A percentile compares a stretch with the other conserved stretches of the same genome.
Evolutionary conservation across 1,140 invertebrate species (phyloP).

Genomic region (Paraescarpia echinospica): DNA sequence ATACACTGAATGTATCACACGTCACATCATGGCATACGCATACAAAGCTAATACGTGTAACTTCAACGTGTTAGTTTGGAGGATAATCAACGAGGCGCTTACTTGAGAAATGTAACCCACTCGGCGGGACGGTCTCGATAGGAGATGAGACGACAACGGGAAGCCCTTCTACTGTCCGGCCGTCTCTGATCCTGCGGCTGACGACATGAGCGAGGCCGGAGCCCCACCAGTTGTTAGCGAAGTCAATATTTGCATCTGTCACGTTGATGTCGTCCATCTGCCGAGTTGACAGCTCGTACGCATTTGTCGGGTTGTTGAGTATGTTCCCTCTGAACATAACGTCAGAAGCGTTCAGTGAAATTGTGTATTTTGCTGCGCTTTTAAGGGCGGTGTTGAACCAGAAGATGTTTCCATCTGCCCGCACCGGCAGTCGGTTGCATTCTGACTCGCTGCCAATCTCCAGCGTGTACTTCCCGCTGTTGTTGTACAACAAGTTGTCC

Average conservation of each 20-base stretch:
- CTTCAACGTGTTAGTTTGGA: background rate
- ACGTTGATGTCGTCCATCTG: background rate
- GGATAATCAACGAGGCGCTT: background rate
- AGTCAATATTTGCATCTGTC: background rate
- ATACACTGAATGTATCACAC: no score
- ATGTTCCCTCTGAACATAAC: background rate
- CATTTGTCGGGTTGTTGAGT: background rate
- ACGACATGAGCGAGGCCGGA: background rate
- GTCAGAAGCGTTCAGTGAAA: background rate
- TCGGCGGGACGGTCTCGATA: background rate
- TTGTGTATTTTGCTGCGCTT: background rate
- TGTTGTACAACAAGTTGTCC: no score
- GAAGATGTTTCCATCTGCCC: background rate
- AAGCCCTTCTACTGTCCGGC: background rate
- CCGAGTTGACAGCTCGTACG: background rate
- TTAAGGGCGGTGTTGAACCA: background rate
- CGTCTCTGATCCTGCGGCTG: background rate
- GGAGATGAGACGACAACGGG: background rate
- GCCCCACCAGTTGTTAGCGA: background rate
- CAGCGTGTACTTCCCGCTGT: no score
- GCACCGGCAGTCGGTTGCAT: background rate
- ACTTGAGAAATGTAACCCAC: background rate
- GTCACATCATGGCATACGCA: background rate
- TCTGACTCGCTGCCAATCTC: background rate
- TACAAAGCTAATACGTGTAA: background rate